A percentile compares a stretch with the other conserved stretches of the same genome.
Conservation (phyloP, 2,888 invertebrate genomes). For the Ormyrus thymus region DNA sequence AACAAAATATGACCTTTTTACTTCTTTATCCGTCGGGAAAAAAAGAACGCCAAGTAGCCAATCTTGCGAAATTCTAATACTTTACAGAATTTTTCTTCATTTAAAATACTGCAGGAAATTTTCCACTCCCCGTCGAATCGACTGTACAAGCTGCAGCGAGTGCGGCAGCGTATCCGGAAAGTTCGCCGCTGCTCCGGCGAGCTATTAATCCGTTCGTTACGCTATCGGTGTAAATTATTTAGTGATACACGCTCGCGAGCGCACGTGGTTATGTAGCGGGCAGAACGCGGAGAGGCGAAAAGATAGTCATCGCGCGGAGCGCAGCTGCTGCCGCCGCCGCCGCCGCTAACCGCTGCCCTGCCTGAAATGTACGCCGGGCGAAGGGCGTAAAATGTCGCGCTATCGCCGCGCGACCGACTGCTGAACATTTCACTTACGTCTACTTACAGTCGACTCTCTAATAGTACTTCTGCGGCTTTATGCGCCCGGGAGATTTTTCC, state of each 20-base stretch:
- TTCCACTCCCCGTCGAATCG: no score
- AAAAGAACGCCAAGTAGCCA: no score
- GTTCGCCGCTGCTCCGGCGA: slow-evolving; percentile 1
- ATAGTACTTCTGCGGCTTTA: not conserved
- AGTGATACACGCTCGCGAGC: slow-evolving; percentile 20
- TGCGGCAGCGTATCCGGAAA: slow-evolving; percentile 6
- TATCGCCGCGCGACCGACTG: slow-evolving; percentile 1
- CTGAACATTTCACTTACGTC: slow-evolving; percentile 18
- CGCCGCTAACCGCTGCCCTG: no score
- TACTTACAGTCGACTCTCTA: slow-evolving; percentile 2
- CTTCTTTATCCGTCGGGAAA: no score
- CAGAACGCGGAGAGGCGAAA: not conserved
- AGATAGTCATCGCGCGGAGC: slow-evolving; percentile 22
- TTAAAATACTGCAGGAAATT: no score
- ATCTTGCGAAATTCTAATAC: no score
- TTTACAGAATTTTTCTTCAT: no score
- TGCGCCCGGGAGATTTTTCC: not conserved
- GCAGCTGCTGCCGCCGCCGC: slow-evolving; percentile 12
- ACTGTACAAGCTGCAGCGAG: no score
- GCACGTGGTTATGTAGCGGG: no score
- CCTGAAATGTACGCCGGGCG: not conserved
- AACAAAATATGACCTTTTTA: no score
- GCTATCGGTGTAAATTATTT: slow-evolving; percentile 51
- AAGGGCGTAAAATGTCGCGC: slow-evolving; percentile 30
- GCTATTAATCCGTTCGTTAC: slow-evolving; percentile 46